Base-by-base conservation (phyloP, 2,797 vertebrate genomes). In the Siniperca obscura region DNA sequence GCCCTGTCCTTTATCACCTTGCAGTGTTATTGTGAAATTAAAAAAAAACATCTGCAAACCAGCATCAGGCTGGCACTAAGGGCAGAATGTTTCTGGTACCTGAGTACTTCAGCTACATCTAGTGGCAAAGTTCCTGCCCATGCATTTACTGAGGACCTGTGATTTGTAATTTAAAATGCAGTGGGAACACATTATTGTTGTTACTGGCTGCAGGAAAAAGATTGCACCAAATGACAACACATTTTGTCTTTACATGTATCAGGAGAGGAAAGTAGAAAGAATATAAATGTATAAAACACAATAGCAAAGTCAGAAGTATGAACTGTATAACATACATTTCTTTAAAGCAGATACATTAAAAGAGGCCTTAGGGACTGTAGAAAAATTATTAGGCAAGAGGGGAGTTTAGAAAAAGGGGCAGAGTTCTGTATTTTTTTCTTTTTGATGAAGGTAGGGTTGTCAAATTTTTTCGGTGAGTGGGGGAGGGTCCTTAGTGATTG, bases 21-120 rank as follows among this genome's bases (percentile, higher is more conserved):
- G 34, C 70, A 74, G 70, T 56, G 52, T 61, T 56, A 34, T 48
- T 68, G 46, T 81, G 70, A 80, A 89, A 89, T 62, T 46, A 83
- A 38, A 27, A 19, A 2, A 55, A 64, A 72, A 76, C 44, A 87
- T 65, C 66, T 82, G 55, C 69, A 73, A 69, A 89, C 13, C 79
- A 59, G 66, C 84, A 87, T 80, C 46, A 50, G 69, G 70, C 79
- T 85, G 61, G 53, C 74, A 82, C 80, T 44, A 83, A 82, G 55
- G 66, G n/a, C 71, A 60, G 79, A 46, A 48, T 21, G 59, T 50
- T 38, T 62, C 75, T 77, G 84, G 27, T 92, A 94, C 90, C 91
- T 91, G 94, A 91, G 93, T 92, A 67, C 90, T 95, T 95, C 89
- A 96, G 95, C 95, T 96, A 95, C 95, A 95, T 91, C 95, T 95